Conservation (phyloP, 2,888 invertebrate genomes). For the Macrostomum cliftonense region DNA sequence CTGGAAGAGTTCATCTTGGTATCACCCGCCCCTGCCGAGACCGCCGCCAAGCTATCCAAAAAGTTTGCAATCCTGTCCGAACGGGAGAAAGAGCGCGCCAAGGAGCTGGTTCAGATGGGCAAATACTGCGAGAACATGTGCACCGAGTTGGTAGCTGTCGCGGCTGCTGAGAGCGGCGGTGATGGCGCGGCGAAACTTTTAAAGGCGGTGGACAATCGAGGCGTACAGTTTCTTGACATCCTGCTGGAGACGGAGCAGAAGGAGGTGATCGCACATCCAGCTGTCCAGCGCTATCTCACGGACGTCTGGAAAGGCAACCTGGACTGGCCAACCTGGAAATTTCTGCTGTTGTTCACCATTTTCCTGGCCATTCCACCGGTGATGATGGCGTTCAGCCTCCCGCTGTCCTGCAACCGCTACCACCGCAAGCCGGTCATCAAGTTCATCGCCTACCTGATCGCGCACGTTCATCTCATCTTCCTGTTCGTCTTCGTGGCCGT, state of each 20-base stretch:
- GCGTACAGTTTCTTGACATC: slow-evolving; percentile 81
- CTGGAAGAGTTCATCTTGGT: slow-evolving; percentile 90
- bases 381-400: slow-evolving; percentile 84
- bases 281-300: slow-evolving; percentile 74
- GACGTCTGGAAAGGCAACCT: slow-evolving; percentile 94
- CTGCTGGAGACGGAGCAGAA: slow-evolving; percentile 96
- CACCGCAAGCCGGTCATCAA: slow-evolving; percentile 97
- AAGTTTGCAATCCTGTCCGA: slow-evolving; percentile 54
- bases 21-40: slow-evolving; percentile 97
- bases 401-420: slow-evolving; percentile 67
- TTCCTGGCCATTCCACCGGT: slow-evolving; percentile 84
- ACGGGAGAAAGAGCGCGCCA: slow-evolving; percentile 90
- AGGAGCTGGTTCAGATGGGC: slow-evolving; percentile 80
- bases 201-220: slow-evolving; percentile 77
- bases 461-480: slow-evolving; percentile 87
- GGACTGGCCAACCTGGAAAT: slow-evolving; percentile 81
- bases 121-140: slow-evolving; percentile 95
- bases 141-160: slow-evolving; percentile 74
- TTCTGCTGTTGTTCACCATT: slow-evolving; percentile 58
- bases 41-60: slow-evolving; percentile 65
- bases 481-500: slow-evolving; percentile 48
- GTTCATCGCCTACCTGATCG: slow-evolving; percentile 96
- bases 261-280: slow-evolving; percentile 73
- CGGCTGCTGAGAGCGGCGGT: slow-evolving; percentile 79
- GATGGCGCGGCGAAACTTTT: slow-evolving; percentile 55